Conservation (phyloP, 2,888 invertebrate genomes). For the Coelinius sp. region DNA sequence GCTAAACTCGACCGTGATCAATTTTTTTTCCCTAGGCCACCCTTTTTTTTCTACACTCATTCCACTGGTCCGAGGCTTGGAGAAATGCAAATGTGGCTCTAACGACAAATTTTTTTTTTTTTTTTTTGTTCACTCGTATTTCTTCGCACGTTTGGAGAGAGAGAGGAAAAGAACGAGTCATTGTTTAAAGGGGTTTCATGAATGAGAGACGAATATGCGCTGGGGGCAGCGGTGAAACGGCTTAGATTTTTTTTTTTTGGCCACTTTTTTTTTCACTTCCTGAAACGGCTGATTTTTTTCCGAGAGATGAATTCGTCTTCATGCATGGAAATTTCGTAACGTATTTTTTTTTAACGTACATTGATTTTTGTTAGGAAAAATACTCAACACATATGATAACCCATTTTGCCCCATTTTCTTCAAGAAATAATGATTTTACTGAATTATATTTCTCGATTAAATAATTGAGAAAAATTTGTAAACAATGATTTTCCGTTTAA, state of each 20-base stretch:
- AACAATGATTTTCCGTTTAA: no score
- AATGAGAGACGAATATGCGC: slow-evolving; percentile 39
- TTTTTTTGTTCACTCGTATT: slow-evolving; percentile 10
- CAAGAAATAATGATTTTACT: no score
- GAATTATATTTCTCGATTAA: no score
- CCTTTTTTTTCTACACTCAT: slow-evolving; percentile 21
- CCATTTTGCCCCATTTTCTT: no score
- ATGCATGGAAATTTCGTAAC: slow-evolving; percentile 21
- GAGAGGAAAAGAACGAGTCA: slow-evolving; percentile 45
- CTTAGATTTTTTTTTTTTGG: slow-evolving; percentile 34
- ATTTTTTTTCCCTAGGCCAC: slow-evolving; percentile 33
- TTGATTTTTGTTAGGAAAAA: no score
- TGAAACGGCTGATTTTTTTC: slow-evolving; percentile 16
- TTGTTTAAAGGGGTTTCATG: slow-evolving; percentile 23
- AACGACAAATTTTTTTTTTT: slow-evolving; percentile 33
- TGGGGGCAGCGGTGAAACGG: slow-evolving; percentile 23
- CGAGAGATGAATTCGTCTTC: slow-evolving; percentile 22
- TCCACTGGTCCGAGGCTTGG: slow-evolving; percentile 14
- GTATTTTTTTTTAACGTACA: slow-evolving; percentile 24
- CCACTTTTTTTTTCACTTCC: slow-evolving; percentile 22
- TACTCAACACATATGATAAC: no score
- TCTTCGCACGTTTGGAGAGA: slow-evolving; percentile 32
- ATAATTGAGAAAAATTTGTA: no score
- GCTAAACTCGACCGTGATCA: slow-evolving; percentile 1
- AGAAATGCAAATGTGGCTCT: slow-evolving; percentile 43